These are phyloP conservation scores for Polydrusus cervinus DNA, from an alignment of 2,888 invertebrate genomes.

Conservation along the genomic window DNA sequence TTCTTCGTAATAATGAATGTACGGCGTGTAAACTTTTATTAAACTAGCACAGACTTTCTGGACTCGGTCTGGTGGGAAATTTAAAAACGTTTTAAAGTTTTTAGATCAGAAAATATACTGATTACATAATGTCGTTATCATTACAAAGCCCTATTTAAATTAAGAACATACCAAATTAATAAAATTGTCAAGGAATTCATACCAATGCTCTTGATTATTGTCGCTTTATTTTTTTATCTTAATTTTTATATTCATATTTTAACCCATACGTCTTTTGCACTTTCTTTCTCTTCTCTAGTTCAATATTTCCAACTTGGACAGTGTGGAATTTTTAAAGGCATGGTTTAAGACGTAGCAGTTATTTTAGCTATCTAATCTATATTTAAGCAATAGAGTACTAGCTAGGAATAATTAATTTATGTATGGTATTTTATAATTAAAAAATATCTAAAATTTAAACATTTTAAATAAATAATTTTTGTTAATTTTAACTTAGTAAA, in stretches of 20 bases:
- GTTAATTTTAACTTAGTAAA: not conserved
- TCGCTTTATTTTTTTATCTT: not conserved
- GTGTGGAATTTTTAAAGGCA: conserved; percentile 49
- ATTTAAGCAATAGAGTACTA: conserved; percentile 22
- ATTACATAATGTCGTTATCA: too few species aligned
- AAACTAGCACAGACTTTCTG: too few species aligned
- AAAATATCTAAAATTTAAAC: conserved; percentile 2
- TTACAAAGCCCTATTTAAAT: too few species aligned
- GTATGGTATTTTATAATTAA: conserved; percentile 15
- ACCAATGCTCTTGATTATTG: not conserved
- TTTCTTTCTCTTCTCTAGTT: conserved; percentile 28
- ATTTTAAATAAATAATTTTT: not conserved
- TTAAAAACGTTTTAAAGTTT: too few species aligned
- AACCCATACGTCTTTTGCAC: conserved; percentile 9
- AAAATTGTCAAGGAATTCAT: too few species aligned
- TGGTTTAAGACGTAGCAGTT: conserved; percentile 47
- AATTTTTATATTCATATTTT: conserved; percentile 12
- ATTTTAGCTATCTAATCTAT: conserved; percentile 29
- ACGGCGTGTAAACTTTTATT: too few species aligned
- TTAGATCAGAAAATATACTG: too few species aligned
- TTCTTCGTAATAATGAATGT: too few species aligned
- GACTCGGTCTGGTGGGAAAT: too few species aligned
- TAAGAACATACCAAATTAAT: too few species aligned
- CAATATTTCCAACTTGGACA: conserved; percentile 35
- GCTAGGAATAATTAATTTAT: conserved; percentile 14